Evolutionary conservation across 2,113 vertebrate genomes (phyloP), one percentile per base, ranked within the genome.

Genomic region (Pampusana beccarii): DNA sequence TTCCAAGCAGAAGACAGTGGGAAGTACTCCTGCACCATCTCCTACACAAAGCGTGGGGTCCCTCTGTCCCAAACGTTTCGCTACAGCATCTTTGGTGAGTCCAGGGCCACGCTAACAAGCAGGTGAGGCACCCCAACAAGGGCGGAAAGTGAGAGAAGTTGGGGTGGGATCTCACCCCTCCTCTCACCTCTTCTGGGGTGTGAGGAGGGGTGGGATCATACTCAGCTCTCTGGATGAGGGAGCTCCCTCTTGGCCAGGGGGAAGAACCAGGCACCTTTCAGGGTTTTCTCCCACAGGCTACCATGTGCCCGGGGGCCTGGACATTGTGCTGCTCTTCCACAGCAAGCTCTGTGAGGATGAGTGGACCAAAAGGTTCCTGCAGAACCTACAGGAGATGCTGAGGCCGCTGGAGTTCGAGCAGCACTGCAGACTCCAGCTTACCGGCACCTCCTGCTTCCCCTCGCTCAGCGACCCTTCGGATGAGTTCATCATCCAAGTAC

Each of bases 21-120:
- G 33, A 79, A 67, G 10, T 94, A 94, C 33, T 79, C 72, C 60
- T 94, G 92, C 65, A 79, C 78, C 60, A 24, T 94, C 36, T 91
- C 72, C 78, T 91, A 87, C 54, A 31, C 1, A 21, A 71, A 83
- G 42, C 65, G 38, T 0, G 25, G 60, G 23, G 8, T 67, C 25
- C 48, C 40, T 17, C 33, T 26, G 58, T 44, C 70, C 50, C 80
- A 92, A 6, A 89, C 34, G 0, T 94, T 94, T 50, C 86, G 86
- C 70, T 93, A 86, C 92, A 86, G 16, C 3, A 5, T 93, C 34
- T 42, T 85, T 10, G 93, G 89, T 92, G 70, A 92, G 93, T 80
- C 69, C 33, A 46, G 56, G 0, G 0, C 38, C 9, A 2, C 3
- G 51, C 13, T 36, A 60, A 66, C 29, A 50, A 87, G 18, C 33